phyloP scores from a whole-genome alignment of 92 coral and sea anemone genomes.

The Metridium senile region DNA sequence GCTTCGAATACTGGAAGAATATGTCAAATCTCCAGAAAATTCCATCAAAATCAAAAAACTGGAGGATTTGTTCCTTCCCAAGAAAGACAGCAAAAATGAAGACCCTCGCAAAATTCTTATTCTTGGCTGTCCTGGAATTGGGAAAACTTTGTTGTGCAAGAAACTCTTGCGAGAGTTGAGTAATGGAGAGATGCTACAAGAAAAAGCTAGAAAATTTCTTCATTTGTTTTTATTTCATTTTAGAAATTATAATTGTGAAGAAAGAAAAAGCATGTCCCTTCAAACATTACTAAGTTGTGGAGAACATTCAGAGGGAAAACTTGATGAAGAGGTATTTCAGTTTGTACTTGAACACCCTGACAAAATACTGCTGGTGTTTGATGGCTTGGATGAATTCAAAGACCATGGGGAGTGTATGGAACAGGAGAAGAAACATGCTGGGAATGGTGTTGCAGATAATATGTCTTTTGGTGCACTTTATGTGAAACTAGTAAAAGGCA shows the following conservation, averaged over 20 bases:
- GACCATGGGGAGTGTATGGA: not conserved
- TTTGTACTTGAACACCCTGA: conserved; percentile 38
- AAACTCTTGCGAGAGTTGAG: conserved; percentile 54
- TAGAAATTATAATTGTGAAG: conserved; percentile 39
- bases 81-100: too few relatives aligned
- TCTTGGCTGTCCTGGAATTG: conserved; percentile 68
- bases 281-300: conserved; percentile 31
- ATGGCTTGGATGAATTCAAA: conserved; percentile 40
- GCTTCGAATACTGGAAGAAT: conserved; percentile 21
- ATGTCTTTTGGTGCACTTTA: conserved; percentile 34
- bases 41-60: conserved; percentile 28
- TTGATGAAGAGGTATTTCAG: conserved; percentile 28
- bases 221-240: conserved; percentile 28
- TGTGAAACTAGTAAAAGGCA: conserved; percentile 26
- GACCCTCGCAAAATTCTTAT: conserved; percentile 42
- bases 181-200: too few relatives aligned
- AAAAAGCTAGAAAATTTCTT: conserved; percentile 10
- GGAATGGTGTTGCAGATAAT: not conserved
- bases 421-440: too few relatives aligned
- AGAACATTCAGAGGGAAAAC: too few relatives aligned
- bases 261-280: conserved; percentile 22
- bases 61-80: conserved; percentile 42
- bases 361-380: conserved; percentile 25
- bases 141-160: conserved; percentile 50
- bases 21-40: conserved; percentile 28